A percentile compares a stretch with the other conserved stretches of the same genome.
Evolutionary conservation across 2,888 invertebrate species (phyloP).

Genomic region (Dione juno): DNA sequence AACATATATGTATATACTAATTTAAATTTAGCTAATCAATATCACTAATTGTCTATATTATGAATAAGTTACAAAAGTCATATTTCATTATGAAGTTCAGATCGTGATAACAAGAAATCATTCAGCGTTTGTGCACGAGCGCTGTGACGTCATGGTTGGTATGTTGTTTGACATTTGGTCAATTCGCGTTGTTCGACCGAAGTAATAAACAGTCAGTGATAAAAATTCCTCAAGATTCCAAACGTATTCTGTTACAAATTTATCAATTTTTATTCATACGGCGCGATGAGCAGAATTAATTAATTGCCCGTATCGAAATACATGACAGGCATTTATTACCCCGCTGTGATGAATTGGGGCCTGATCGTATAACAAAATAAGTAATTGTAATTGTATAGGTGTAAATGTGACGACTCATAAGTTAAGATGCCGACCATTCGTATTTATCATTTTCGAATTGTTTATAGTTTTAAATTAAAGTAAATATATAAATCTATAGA

Average conservation of each 20-base stretch:
- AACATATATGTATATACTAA: too few relatives aligned
- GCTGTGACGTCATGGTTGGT: slow-evolving; percentile 30
- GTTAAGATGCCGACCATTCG: neutral
- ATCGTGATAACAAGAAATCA: slow-evolving; percentile 35
- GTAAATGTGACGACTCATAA: slow-evolving; percentile 16
- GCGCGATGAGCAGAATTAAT: slow-evolving; percentile 45
- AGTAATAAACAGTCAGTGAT: slow-evolving; percentile 46
- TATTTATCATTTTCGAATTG: neutral
- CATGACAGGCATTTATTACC: slow-evolving; percentile 43
- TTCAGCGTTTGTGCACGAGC: slow-evolving; percentile 28
- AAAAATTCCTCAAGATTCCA: slow-evolving; percentile 46
- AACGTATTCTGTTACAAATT: slow-evolving; percentile 47
- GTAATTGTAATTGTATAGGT: slow-evolving; percentile 27
- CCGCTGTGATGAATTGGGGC: slow-evolving; percentile 39
- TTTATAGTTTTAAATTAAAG: neutral
- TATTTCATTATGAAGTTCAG: slow-evolving; percentile 17
- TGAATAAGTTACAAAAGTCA: slow-evolving; percentile 3
- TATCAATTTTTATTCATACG: slow-evolving; percentile 44
- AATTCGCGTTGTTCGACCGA: slow-evolving; percentile 36
- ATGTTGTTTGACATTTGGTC: slow-evolving; percentile 32
- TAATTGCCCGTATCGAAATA: slow-evolving; percentile 45
- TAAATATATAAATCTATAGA: neutral
- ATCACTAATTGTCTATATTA: neutral
- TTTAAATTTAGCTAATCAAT: too few relatives aligned
- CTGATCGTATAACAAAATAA: slow-evolving; percentile 37